Base-by-base conservation (phyloP, 2,113 vertebrate genomes). In the Elgaria multicarinata region DNA sequence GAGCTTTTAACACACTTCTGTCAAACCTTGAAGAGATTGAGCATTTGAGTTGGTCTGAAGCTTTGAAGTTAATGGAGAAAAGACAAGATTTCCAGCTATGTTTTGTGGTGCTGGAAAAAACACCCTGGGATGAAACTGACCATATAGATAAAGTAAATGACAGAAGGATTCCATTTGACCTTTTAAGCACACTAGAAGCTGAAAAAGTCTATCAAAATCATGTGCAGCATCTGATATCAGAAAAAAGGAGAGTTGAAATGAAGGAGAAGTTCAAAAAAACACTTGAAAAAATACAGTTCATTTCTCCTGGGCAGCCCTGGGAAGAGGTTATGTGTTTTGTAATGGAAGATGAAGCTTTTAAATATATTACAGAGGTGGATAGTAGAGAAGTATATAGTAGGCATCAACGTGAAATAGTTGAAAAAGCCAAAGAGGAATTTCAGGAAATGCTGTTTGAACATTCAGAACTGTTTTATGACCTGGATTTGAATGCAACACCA, bases 391-490 rank as follows among this genome's bases (percentile, higher is more conserved):
- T 99, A 76, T 99, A 99, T 95, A 97, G 97, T 93, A 98, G 98
- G 91, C 98, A 99, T 97, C 99, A 99, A 97, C 98, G 98, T 95
- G 99, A 99, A 97, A 99, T 99, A 94, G 98, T 99, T 96, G 99
- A 99, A 98, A 98, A 98, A 98, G 99, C 99, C 98, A 99, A 99
- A 98, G 99, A 99, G 96, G 99, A 99, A 96, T 99, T 99, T 97
- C 99, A 99, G 97, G 98, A 99, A 98, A 99, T 99, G 99, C 98
- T 99, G 96, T 99, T 99, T 96, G 99, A 99, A 95, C 99, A 99
- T 71, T 98, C 99, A 42, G 99, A 99, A 94, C 97, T 99, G 13
- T 99, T 99, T 97, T 99, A 99, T 94, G 99, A 99, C 97, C 95
- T 99, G 95, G 99, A 99, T 97, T 98, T 99, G 89, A 99, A 99